phyloP scores from a whole-genome alignment of 53 echinoderm and acorn worm genomes.

The Apostichopus leukothele region DNA sequence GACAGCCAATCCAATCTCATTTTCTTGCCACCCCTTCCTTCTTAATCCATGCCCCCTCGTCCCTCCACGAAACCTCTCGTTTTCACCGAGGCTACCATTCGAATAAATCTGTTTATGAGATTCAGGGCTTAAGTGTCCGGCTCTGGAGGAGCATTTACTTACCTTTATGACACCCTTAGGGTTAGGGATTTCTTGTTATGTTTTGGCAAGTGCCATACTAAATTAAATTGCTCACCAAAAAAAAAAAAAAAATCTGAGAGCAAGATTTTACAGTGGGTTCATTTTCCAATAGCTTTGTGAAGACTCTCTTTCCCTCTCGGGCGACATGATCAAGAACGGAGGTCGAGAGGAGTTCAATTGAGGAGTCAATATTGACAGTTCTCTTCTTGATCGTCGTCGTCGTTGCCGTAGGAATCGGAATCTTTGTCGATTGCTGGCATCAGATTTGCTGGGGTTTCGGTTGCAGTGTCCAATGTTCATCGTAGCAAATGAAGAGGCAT shows the following conservation, averaged over 20 bases:
- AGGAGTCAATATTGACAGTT: no score
- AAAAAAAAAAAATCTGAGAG: neutral
- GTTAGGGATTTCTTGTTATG: neutral
- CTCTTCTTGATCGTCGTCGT: no score
- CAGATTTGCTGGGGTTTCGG: no score
- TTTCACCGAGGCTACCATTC: neutral
- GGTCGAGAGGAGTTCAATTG: neutral
- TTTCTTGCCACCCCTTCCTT: neutral
- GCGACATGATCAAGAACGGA: neutral
- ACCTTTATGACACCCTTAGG: conserved; percentile 9
- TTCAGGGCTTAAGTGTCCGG: neutral
- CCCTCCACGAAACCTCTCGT: neutral
- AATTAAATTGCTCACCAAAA: conserved; percentile 1
- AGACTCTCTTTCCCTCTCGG: neutral
- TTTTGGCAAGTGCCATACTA: neutral
- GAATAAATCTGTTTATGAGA: conserved; percentile 14
- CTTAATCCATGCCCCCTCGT: neutral
- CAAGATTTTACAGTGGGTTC: neutral
- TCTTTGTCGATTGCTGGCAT: no score
- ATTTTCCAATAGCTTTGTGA: neutral
- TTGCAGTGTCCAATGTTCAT: no score
- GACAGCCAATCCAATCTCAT: neutral
- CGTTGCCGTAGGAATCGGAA: no score
- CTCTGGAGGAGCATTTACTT: neutral
- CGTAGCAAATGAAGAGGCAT: no score